Evolutionary conservation across 2,888 invertebrate genomes (phyloP), one percentile per base, ranked within the genome.

Genomic region (Apamea monoglypha): DNA sequence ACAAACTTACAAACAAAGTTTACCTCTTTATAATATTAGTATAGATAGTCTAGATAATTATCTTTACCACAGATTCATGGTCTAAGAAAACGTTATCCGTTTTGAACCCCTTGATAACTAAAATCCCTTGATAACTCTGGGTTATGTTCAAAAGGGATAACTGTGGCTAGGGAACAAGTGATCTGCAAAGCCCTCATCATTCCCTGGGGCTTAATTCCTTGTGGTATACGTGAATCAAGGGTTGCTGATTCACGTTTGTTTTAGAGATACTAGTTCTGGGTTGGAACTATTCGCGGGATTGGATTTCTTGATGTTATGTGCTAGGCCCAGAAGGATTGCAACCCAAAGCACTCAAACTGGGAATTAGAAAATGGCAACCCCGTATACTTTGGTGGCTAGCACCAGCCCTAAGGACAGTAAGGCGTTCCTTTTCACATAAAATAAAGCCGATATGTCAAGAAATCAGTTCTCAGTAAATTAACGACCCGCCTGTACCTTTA

Each of bases 381-480:
- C 10, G 10, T 10, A 29, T 32, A 29, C 16, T 44, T 44, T 12
- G 16, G 2, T 12, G 16, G 18, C 32, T 32, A 50, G 32, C 2
- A 32, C 5, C 61, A 50, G n/a, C 69, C 32, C n/a, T 63, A 21
- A 53, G 44, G 4, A 18, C 14, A 18, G 16, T 36, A 36, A 6
- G 36, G 44, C n/a, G 16, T 59, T 36, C 21, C 12, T n/a, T 21
- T 21, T 25, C 1, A 50, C n/a, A n/a, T 40, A 59, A 47, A 50
- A 59, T 50, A 40, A n/a, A 81, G 8, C 47, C 5, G n/a, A 47
- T 63, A 63, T 40, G 14, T 50, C 47, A 44, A 44, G 21, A 64
- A 53, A 76, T 66, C 47, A 25, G 25, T 25, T 25, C 25, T 12
- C 32, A 64, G 6, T 29, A 36, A 64, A 78, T 76, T 68, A 47